Evolutionary conservation across 2,797 vertebrate species (phyloP).

Genomic region (Kryptopterus vitreolus): DNA sequence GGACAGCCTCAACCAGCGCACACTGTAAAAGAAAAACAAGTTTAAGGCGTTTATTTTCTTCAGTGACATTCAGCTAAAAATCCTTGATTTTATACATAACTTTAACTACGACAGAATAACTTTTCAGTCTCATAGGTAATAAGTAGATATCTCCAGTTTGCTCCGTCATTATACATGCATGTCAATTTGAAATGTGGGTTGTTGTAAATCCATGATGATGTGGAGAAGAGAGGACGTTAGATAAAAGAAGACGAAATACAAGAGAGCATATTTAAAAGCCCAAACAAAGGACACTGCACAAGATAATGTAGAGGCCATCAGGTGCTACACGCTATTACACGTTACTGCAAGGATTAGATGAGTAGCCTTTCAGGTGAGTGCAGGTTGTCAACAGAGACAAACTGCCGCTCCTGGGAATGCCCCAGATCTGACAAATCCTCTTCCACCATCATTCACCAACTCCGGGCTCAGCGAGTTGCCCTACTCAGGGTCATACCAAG

Average conservation of each 20-base stretch:
- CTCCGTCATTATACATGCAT: background rate
- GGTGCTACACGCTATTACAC: slow-evolving; percentile 82
- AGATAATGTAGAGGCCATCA: slow-evolving; percentile 58
- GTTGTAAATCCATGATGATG: background rate
- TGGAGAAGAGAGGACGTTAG: background rate
- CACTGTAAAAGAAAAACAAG: slow-evolving; percentile 38
- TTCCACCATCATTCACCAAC: slow-evolving; percentile 79
- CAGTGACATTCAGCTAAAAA: slow-evolving; percentile 24
- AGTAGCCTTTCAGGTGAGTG: slow-evolving; percentile 82
- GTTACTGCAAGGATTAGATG: slow-evolving; percentile 80
- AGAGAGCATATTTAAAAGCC: slow-evolving; percentile 30
- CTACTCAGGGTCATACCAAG: slow-evolving; percentile 77
- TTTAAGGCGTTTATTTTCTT: slow-evolving; percentile 34
- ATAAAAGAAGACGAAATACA: slow-evolving; percentile 4
- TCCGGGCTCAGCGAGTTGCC: slow-evolving; percentile 74
- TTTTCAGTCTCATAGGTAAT: slow-evolving; percentile 14
- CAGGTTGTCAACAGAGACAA: slow-evolving; percentile 93
- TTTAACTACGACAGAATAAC: background rate
- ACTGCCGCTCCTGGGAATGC: slow-evolving; percentile 91
- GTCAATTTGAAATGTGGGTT: slow-evolving; percentile 4
- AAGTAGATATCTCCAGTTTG: background rate
- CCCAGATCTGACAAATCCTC: slow-evolving; percentile 89
- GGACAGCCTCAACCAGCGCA: slow-evolving; percentile 39
- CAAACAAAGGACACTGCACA: slow-evolving; percentile 42
- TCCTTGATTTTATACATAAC: background rate